Percentiles rank a stretch among this genome's conserved stretches.
Evolutionary conservation across 2,113 vertebrate species (phyloP).

Genomic region (Junco hyemalis): DNA sequence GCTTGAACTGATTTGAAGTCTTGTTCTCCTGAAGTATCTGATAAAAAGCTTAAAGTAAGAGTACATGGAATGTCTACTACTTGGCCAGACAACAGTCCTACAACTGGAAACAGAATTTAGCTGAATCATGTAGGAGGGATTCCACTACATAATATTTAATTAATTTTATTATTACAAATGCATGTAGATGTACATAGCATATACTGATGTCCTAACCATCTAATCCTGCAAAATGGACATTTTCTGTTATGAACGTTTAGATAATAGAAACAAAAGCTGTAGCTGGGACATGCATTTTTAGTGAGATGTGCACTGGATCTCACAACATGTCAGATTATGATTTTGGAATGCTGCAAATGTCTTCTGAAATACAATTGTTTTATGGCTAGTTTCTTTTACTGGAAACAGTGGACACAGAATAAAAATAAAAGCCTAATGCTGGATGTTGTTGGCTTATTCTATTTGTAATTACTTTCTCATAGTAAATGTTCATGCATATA

Average conservation of each 20-base stretch:
- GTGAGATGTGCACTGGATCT: background rate
- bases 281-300: background rate
- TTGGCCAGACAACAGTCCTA: background rate
- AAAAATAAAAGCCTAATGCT: background rate
- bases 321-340: background rate
- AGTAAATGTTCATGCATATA: background rate
- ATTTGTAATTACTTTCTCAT: background rate
- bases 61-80: background rate
- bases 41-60: conserved; percentile 35
- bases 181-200: background rate
- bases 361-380: background rate
- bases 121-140: background rate
- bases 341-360: background rate
- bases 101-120: background rate
- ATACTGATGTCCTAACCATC: background rate
- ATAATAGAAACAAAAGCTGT: background rate
- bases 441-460: background rate
- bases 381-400: background rate
- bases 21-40: conserved; percentile 38
- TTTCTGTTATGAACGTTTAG: background rate
- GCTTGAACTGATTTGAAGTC: conserved; percentile 52
- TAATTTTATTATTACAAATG: background rate
- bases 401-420: background rate
- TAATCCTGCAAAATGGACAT: background rate
- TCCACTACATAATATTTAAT: background rate